These are phyloP conservation scores for Calidris pugnax DNA, from an alignment of 2,113 vertebrate species.

Conservation along the genomic window DNA sequence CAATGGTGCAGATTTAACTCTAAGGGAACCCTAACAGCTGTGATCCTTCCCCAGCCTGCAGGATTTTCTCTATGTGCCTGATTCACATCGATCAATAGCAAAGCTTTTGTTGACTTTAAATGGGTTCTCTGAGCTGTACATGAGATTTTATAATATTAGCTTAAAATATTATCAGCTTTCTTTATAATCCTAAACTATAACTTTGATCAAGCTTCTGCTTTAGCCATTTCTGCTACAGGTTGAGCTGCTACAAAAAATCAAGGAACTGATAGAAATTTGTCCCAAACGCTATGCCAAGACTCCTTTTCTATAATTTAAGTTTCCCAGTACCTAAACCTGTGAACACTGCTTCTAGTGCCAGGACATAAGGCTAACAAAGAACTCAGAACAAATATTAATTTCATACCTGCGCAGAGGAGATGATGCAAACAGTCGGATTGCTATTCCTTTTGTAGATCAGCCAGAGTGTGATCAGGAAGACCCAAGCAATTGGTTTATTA, in stretches of 20 bases:
- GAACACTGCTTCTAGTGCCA: neutral
- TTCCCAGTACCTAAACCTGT: neutral
- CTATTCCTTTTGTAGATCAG: neutral
- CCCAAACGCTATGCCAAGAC: neutral
- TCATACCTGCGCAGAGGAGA: neutral
- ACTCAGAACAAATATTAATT: neutral
- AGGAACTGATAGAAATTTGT: neutral
- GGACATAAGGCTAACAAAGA: neutral
- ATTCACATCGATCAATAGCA: neutral
- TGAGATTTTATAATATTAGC: neutral
- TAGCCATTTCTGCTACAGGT: neutral
- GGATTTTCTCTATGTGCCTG: neutral
- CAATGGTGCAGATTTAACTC: too few relatives aligned
- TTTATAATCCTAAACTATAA: neutral
- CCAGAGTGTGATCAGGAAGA: neutral
- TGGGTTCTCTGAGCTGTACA: neutral
- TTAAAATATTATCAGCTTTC: neutral
- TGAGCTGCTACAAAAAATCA: neutral
- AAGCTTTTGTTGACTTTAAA: neutral
- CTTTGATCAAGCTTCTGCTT: neutral
- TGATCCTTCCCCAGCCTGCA: neutral
- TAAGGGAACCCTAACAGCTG: neutral
- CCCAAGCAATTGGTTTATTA: neutral
- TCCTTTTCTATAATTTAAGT: neutral
- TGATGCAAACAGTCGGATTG: accelerated